Percentiles rank a stretch among this genome's conserved stretches.
phyloP scores from a whole-genome alignment of 2,888 invertebrate genomes.

The Tipula unca region DNA sequence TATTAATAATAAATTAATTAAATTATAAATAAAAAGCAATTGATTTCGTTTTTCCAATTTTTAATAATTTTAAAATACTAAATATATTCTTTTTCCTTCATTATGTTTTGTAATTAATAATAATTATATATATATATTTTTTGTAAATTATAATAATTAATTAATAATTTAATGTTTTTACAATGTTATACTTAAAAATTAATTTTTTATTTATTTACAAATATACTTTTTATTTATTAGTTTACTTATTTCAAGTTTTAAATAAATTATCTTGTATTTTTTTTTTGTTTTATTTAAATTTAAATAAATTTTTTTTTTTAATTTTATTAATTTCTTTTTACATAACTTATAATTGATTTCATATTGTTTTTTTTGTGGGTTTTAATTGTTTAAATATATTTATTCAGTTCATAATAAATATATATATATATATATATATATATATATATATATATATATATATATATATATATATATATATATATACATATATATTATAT shows the following conservation, averaged over 20 bases:
- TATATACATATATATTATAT: no score
- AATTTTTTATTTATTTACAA: neutral
- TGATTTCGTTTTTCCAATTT: neutral
- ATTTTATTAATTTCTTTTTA: neutral
- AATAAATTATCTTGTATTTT: neutral
- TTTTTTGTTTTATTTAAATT: neutral
- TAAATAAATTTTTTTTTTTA: neutral
- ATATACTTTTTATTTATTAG: neutral
- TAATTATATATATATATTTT: neutral
- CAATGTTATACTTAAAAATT: neutral
- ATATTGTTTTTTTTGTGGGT: neutral
- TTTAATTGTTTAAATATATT: neutral
- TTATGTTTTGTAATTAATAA: neutral
- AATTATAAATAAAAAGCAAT: neutral
- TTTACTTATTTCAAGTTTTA: neutral
- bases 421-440: neutral
- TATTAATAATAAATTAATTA: no score
- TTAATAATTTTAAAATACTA: constrained; percentile 14
- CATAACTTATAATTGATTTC: neutral
- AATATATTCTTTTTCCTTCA: neutral
- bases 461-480: no score
- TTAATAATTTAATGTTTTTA: neutral
- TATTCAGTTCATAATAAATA: neutral
- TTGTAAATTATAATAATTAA: neutral
- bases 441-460: no score